Evolutionary conservation across 2,113 vertebrate genomes (phyloP).

Genomic region (Trachemys scripta): DNA sequence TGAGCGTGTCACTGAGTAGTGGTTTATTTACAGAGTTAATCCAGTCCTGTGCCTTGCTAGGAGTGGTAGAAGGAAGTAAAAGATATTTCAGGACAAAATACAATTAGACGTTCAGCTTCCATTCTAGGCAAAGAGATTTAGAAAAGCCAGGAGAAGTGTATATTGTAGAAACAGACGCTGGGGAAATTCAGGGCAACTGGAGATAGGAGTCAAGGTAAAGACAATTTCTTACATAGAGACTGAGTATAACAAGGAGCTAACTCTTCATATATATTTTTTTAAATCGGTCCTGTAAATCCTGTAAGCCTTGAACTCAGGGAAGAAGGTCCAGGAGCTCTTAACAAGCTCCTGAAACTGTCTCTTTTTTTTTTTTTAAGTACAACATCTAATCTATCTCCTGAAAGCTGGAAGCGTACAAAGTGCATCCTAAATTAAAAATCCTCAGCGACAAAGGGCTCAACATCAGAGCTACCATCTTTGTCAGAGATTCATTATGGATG

Average conservation of each 20-base stretch:
- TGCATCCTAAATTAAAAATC: no score
- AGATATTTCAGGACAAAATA: neutral
- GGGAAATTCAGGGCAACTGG: neutral
- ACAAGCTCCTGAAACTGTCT: no score
- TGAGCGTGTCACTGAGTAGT: neutral
- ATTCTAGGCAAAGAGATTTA: neutral
- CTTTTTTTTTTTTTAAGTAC: no score
- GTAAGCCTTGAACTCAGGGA: no score
- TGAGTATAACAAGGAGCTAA: no score
- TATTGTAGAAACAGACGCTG: neutral
- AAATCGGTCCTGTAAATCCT: no score
- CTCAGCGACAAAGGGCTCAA: no score
- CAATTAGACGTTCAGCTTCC: neutral
- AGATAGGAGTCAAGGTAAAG: neutral
- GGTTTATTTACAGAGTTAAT: accelerated
- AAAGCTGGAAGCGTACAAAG: no score
- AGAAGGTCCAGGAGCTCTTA: no score
- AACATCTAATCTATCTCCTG: no score
- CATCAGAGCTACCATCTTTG: no score
- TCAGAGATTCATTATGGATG: neutral
- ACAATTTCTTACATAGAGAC: neutral
- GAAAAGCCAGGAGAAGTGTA: neutral
- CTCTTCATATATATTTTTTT: no score
- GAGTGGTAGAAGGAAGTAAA: neutral
- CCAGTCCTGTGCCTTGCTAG: neutral